A percentile compares a stretch with the other conserved stretches of the same genome.
These are phyloP conservation scores for Sebastes vulpes DNA, from an alignment of 2,797 vertebrate genomes.

Conservation along the genomic window DNA sequence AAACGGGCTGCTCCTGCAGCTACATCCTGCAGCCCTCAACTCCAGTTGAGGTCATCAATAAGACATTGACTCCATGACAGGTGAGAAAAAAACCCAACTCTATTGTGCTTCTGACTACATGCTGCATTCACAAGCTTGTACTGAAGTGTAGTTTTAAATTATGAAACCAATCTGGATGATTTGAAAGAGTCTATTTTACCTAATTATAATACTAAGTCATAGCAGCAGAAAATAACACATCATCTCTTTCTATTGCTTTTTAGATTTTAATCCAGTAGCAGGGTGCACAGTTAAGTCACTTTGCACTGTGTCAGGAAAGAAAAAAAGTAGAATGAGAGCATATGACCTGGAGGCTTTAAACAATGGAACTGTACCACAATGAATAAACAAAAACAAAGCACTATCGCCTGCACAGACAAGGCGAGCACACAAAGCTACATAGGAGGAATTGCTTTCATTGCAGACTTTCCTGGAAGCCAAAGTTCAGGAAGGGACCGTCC, in stretches of 20 bases:
- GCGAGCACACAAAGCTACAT: constrained; percentile 2
- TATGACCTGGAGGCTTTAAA: neutral
- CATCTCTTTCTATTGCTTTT: neutral
- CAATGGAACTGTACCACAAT: neutral
- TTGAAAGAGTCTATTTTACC: neutral
- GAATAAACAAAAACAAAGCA: neutral
- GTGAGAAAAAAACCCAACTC: neutral
- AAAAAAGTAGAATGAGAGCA: neutral
- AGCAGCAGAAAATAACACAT: neutral
- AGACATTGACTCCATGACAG: neutral
- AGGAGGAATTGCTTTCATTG: constrained; percentile 26
- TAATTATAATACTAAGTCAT: neutral
- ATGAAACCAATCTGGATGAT: neutral
- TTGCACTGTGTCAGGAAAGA: neutral
- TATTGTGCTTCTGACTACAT: neutral
- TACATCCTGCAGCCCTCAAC: no score
- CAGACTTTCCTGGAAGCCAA: constrained; percentile 53
- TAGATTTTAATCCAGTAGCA: neutral
- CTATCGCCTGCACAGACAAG: neutral
- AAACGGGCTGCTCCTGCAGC: no score
- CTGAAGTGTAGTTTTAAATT: neutral
- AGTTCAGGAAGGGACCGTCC: constrained; percentile 38
- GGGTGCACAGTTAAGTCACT: neutral
- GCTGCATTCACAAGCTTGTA: neutral
- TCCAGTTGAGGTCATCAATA: neutral